A percentile compares a stretch with the other conserved stretches of the same genome.
These are phyloP conservation scores for Garra rufa DNA, from an alignment of 2,113 vertebrate species.

Conservation along the genomic window DNA sequence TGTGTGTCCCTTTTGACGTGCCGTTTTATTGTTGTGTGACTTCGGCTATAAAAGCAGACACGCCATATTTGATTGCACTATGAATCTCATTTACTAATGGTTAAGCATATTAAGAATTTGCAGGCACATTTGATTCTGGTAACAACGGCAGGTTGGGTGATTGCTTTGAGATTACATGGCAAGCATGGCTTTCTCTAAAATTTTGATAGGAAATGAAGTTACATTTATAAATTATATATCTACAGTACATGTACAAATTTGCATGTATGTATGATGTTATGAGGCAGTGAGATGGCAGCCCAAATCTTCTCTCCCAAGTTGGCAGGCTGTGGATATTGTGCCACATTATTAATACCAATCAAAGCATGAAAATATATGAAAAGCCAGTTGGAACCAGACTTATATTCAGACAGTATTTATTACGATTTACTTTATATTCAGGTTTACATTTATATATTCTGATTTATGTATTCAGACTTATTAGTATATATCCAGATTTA, in stretches of 20 bases:
- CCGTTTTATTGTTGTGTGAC: constrained; percentile 8
- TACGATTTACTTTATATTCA: no score
- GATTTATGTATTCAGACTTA: no score
- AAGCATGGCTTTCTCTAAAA: not conserved
- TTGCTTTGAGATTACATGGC: not conserved
- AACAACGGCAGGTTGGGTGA: not conserved
- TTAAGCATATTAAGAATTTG: constrained; percentile 5
- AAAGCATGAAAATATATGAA: not conserved
- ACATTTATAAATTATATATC: constrained; percentile 9
- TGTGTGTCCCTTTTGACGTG: constrained; percentile 28
- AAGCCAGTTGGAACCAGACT: no score
- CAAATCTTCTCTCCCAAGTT: not conserved
- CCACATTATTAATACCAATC: not conserved
- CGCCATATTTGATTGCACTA: not conserved
- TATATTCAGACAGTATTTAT: no score
- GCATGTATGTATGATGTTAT: not conserved
- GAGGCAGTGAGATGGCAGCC: not conserved
- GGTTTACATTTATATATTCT: no score
- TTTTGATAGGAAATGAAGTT: not conserved
- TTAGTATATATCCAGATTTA: no score
- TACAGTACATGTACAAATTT: not conserved
- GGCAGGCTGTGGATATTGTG: not conserved
- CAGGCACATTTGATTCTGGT: not conserved
- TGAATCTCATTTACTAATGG: constrained; percentile 13
- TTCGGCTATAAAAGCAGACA: constrained; percentile 20